Percentiles rank a stretch among this genome's conserved stretches.
Conservation (phyloP, 2,113 vertebrate genomes). For the Anhinga anhinga region DNA sequence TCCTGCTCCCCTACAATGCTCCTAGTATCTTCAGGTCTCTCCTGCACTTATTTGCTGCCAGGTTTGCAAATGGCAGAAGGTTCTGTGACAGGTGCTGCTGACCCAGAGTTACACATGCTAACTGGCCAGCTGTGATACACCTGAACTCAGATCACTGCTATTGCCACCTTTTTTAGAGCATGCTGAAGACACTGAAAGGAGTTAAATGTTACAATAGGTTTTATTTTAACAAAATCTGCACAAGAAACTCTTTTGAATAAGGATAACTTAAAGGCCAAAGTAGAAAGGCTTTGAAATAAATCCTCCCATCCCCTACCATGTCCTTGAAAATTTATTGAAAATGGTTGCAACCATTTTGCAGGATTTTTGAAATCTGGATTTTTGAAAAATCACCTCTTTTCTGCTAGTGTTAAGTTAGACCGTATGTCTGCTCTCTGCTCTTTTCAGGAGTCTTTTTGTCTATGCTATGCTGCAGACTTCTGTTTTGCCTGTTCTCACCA, state of each 20-base stretch:
- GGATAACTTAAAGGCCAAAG: background rate
- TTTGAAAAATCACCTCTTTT: background rate
- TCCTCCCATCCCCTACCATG: background rate
- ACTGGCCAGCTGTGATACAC: rapidly evolving
- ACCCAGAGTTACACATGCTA: background rate
- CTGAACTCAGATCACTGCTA: background rate
- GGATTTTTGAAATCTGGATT: background rate
- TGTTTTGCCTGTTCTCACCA: background rate
- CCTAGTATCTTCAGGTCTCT: background rate
- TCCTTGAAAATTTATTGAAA: background rate
- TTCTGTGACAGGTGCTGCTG: background rate
- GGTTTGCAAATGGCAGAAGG: background rate
- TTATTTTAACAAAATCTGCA: background rate
- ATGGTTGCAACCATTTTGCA: background rate
- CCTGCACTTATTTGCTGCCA: background rate
- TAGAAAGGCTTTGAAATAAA: background rate
- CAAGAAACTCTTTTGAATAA: background rate
- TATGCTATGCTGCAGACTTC: background rate
- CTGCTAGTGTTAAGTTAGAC: background rate
- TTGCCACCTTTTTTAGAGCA: background rate
- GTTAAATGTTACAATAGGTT: background rate
- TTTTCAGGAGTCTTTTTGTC: background rate
- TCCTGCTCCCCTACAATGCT: background rate
- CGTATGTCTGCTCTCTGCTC: background rate
- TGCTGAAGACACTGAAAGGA: background rate